Evolutionary conservation across 1,140 invertebrate species (phyloP).

Genomic region (Magallana angulata): DNA sequence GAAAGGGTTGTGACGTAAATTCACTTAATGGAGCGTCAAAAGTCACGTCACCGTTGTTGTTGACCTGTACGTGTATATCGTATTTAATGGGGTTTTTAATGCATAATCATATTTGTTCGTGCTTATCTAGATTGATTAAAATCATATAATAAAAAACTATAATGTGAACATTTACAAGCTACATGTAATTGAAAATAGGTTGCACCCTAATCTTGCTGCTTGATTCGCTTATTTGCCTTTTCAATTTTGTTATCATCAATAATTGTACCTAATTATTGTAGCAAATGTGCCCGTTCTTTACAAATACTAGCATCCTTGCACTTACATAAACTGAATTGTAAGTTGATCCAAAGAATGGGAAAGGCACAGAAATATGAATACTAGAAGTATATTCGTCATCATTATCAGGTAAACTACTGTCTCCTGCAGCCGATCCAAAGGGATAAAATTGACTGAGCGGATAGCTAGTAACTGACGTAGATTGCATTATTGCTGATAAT

Average conservation of each 20-base stretch:
- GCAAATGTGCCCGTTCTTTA: too few species aligned
- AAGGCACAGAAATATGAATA: not conserved
- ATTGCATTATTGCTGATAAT: too few species aligned
- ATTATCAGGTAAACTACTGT: not conserved
- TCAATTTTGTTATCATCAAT: too few species aligned
- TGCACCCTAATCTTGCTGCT: too few species aligned
- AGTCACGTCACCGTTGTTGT: constrained; percentile 68
- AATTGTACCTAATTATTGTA: too few species aligned
- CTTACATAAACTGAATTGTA: not conserved
- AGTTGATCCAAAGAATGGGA: constrained; percentile 27
- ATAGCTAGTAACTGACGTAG: not conserved
- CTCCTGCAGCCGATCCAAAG: not conserved
- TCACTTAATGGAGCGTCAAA: constrained; percentile 58
- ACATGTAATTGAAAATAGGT: too few species aligned
- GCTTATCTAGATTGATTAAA: too few species aligned
- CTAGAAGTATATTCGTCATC: not conserved
- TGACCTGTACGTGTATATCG: constrained; percentile 66
- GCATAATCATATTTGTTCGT: too few species aligned
- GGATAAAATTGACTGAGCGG: constrained; percentile 27
- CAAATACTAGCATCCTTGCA: not conserved
- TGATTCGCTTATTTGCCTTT: too few species aligned
- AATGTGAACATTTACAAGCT: too few species aligned
- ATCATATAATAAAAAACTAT: too few species aligned
- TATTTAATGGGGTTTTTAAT: too few species aligned
- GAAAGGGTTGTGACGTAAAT: constrained; percentile 64